A percentile compares a stretch with the other conserved stretches of the same genome.
phyloP scores from a whole-genome alignment of 2,113 vertebrate genomes.

The Carassius carassius region DNA sequence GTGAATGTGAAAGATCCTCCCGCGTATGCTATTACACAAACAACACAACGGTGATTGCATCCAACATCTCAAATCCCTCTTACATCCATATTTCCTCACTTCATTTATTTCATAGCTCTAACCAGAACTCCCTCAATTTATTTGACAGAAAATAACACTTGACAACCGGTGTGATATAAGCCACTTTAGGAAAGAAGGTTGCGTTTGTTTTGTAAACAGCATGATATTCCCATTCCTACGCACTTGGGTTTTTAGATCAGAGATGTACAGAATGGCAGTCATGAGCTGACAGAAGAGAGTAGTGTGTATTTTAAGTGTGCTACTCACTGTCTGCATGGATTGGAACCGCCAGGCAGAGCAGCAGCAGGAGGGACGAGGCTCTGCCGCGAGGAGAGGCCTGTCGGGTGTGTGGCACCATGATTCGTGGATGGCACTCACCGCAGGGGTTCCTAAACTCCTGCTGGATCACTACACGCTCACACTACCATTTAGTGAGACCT shows the following conservation, averaged over 20 bases:
- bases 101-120: neutral
- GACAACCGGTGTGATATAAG: constrained; percentile 2
- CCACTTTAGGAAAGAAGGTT: constrained; percentile 16
- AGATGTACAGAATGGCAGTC: neutral
- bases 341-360: constrained; percentile 75
- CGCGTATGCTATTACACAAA: constrained; percentile 43
- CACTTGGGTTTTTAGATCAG: constrained; percentile 13
- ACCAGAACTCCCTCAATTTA: constrained; percentile 18
- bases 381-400: constrained; percentile 51
- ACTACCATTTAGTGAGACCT: constrained; percentile 66
- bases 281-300: neutral
- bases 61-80: constrained; percentile 14
- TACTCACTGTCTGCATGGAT: constrained; percentile 84
- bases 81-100: constrained; percentile 11
- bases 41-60: constrained; percentile 55
- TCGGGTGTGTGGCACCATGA: constrained; percentile 79
- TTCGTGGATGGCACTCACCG: constrained; percentile 70
- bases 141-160: constrained; percentile 4
- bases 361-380: constrained; percentile 71
- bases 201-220: constrained; percentile 35
- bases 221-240: constrained; percentile 31
- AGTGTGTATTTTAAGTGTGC: constrained; percentile 13
- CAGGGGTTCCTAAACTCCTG: constrained; percentile 68
- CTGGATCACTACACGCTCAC: constrained; percentile 61
- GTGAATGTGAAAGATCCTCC: constrained; percentile 8